Evolutionary conservation across 2,797 vertebrate genomes (phyloP), one percentile per base, ranked within the genome.

Genomic region (Alauda arvensis): DNA sequence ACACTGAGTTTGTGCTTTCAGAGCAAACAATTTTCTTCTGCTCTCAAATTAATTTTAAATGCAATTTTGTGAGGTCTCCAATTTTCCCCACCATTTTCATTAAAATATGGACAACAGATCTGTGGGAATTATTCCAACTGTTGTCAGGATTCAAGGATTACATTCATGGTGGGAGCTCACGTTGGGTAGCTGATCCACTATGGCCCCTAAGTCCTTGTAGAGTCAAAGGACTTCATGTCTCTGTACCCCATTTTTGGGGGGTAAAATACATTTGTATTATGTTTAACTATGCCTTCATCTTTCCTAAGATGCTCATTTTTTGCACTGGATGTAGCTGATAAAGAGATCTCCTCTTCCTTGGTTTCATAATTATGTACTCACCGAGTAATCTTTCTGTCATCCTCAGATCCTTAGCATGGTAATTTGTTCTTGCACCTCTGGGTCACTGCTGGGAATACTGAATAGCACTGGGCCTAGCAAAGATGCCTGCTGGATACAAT

Each of bases 21-120:
- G 23, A 40, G 39, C 9, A 57, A 76, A 83, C n/a, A 78, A 43
- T 76, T 63, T 89, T 83, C 29, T 83, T 10, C 18, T 72, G 21
- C 6, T 67, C 18, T 74, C 34, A 83, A 56, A 56, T 87, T 46
- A 91, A 85, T 63, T 85, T 77, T 26, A 66, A 83, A 57, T 62
- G 14, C 18, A 60, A 39, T 70, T 89, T 87, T 48, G n/a, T 60
- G 45, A 84, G 52, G 26, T 48, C 11, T 51, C 43, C 0, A 4
- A 31, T 63, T 93, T 61, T 56, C 0, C 19, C 20, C 65, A 67
- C 56, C 12, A 21, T 85, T 77, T 17, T 61, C 51, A 57, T 85
- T 85, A 85, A 90, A 93, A 83, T 87, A 37, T 70, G 71, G 80
- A 77, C 77, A 83, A 26, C 85, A 91, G 89, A 94, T 77, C 67